Percentiles rank a stretch among this genome's conserved stretches.
These are phyloP conservation scores for Drosophila neotestacea DNA, from an alignment of 2,888 invertebrate species.

Conservation along the genomic window DNA sequence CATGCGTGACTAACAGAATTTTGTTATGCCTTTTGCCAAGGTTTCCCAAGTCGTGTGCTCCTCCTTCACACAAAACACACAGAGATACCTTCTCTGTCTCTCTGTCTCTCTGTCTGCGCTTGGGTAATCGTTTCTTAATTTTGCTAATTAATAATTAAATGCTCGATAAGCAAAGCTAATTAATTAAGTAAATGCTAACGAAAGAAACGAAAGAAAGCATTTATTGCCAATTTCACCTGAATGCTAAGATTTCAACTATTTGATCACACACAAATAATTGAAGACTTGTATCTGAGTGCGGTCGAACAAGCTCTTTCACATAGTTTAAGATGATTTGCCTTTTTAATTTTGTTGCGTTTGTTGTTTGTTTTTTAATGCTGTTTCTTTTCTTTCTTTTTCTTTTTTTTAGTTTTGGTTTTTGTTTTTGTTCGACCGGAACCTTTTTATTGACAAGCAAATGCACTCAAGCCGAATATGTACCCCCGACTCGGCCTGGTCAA, in stretches of 20 bases:
- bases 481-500: slow-evolving; percentile 20
- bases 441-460: slow-evolving; percentile 85
- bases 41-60: slow-evolving; percentile 61
- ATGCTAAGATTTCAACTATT: slow-evolving; percentile 1
- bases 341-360: slow-evolving; percentile 47
- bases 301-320: slow-evolving; percentile 34
- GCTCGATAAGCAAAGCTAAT: slow-evolving; percentile 79
- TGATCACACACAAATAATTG: slow-evolving; percentile 27
- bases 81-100: slow-evolving; percentile 20
- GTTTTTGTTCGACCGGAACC: slow-evolving; percentile 65
- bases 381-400: slow-evolving; percentile 23
- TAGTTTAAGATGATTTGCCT: slow-evolving; percentile 49
- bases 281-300: slow-evolving; percentile 15
- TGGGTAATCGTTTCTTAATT: slow-evolving; percentile 84
- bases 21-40: slow-evolving; percentile 63
- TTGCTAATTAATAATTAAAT: slow-evolving; percentile 84
- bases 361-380: slow-evolving; percentile 20
- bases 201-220: slow-evolving; percentile 4
- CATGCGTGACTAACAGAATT: slow-evolving; percentile 83
- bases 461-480: slow-evolving; percentile 85
- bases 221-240: background rate
- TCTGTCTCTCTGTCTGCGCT: slow-evolving; percentile 41
- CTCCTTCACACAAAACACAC: background rate
- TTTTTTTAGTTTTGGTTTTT: slow-evolving; percentile 11
- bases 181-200: slow-evolving; percentile 62